A percentile compares a stretch with the other conserved stretches of the same genome.
Evolutionary conservation across 2,888 invertebrate genomes (phyloP).

Genomic region (Salpingus planirostris): DNA sequence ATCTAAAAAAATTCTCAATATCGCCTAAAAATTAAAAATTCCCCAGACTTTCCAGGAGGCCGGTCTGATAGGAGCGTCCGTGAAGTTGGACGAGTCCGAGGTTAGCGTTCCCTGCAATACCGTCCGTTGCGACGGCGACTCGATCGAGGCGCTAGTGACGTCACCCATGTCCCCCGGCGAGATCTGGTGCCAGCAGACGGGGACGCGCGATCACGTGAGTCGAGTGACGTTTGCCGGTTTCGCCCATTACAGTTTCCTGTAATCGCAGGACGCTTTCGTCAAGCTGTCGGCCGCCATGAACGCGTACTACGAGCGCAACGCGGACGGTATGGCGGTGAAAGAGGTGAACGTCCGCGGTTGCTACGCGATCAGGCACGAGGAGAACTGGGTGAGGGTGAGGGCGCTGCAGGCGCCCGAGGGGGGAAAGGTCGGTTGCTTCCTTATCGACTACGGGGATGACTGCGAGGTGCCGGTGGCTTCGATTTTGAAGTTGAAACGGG

Average conservation of each 20-base stretch:
- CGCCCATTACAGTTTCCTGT: neutral
- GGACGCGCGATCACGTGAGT: slow-evolving; percentile 44
- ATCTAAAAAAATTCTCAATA: too few species aligned
- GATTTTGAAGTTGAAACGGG: slow-evolving; percentile 52
- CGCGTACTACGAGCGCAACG: slow-evolving; percentile 31
- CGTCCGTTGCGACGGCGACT: slow-evolving; percentile 35
- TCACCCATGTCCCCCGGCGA: slow-evolving; percentile 41
- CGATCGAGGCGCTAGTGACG: slow-evolving; percentile 41
- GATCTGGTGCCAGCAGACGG: slow-evolving; percentile 46
- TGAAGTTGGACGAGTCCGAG: too few species aligned
- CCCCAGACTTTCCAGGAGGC: slow-evolving; percentile 41
- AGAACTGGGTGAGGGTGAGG: slow-evolving; percentile 43
- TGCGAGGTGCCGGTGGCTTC: slow-evolving; percentile 46
- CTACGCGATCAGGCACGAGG: slow-evolving; percentile 40
- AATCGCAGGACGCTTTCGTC: slow-evolving; percentile 36
- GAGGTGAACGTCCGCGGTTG: slow-evolving; percentile 35
- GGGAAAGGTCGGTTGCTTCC: slow-evolving; percentile 46
- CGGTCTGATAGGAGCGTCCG: too few species aligned
- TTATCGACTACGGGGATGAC: slow-evolving; percentile 70
- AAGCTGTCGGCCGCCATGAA: slow-evolving; percentile 39
- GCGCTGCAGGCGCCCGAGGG: slow-evolving; percentile 29
- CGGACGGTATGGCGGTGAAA: slow-evolving; percentile 14
- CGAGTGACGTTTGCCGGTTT: slow-evolving; percentile 1
- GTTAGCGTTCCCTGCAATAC: slow-evolving; percentile 37
- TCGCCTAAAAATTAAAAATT: too few species aligned